Evolutionary conservation across 2,113 vertebrate species (phyloP), one percentile per base, ranked within the genome.

Genomic region (Myotis yumanensis): DNA sequence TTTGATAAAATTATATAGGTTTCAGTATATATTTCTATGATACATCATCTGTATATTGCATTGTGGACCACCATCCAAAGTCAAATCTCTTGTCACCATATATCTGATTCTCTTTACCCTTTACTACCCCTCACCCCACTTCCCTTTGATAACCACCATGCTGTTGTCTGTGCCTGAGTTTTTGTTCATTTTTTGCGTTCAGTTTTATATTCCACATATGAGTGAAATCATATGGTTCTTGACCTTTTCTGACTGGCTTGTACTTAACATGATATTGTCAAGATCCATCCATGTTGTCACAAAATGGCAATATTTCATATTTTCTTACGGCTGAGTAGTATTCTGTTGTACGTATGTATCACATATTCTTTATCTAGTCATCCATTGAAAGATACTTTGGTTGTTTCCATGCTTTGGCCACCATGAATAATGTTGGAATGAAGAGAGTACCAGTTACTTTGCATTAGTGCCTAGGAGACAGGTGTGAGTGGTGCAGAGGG

Each of bases 401-500:
- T 51, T 76, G 73, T 32, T 51, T 32, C 43, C 43, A 48, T 76
- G 17, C 18, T 9, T 51, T 76, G 28, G 46, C 73, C 46, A 76
- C 46, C 2, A 9, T 51, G 73, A 32, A 32, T n/a, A 76, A 18
- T n/a, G 46, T 48, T 76, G 18, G 16, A 32, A 20, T 51, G 43
- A 71, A n/a, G 5, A 64, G 6, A n/a, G 32, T 1, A 2, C 16
- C 48, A 35, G 5, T 46, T 62, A 23, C 17, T 6, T 54, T 73
- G 14, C 32, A 5, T 72, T 30, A 32, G 35, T 82, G 57, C 12
- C 4, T 66, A 57, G 32, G 35, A 54, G 7, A 75, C 4, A 16
- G 18, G 11, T 43, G 12, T 18, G 25, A 40, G 16, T 11, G 14
- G 4, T n/a, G 0, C 1, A 5, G 17, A 68, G 8, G 8, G 5